Base-by-base conservation (phyloP, 2,113 vertebrate species). In the Odobenus rosmarus region DNA sequence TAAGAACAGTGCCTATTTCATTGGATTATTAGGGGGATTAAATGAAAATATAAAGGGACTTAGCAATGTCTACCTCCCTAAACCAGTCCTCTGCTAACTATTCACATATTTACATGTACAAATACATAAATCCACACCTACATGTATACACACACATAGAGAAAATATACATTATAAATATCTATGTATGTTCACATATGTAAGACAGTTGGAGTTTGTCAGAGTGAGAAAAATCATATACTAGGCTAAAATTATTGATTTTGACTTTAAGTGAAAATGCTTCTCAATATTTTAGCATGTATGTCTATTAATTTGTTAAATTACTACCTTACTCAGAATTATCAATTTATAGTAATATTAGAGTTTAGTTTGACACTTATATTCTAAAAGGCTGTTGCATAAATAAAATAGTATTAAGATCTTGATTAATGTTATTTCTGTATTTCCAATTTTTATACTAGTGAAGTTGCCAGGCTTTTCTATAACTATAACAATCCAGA, bases 201-300 rank as follows among this genome's bases (percentile, higher is more conserved):
- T 55, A 76, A 69, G 7, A 49, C 19, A 59, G 26, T 21, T 86
- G 49, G 7, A 64, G 4, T 69, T 51, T 93, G 55, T 92, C n/a
- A 90, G 67, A 88, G 18, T 83, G 33, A 23, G 16, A 86, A 31
- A 94, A 88, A 82, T 69, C 14, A 87, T 79, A 12, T 88, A 90
- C 9, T 59, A 89, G 8, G 18, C 31, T 67, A 61, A 10, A 74
- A 72, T 5, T 42, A 64, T 6, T 49, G 33, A 95, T 91, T 96
- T 96, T 94, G 82, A 79, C 46, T 93, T 91, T 49, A 59, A 96
- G 82, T 18, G 42, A 79, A 88, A 96, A 42, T 23, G 36, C 39
- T 84, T 87, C 61, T 86, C 15, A 77, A 26, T 88, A 84, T 93
- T 72, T 74, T 93, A 95, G 69, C 26, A 89, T 81, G 42, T 10